phyloP scores from a whole-genome alignment of 53 echinoderm and acorn worm species.

The Astropecten irregularis region DNA sequence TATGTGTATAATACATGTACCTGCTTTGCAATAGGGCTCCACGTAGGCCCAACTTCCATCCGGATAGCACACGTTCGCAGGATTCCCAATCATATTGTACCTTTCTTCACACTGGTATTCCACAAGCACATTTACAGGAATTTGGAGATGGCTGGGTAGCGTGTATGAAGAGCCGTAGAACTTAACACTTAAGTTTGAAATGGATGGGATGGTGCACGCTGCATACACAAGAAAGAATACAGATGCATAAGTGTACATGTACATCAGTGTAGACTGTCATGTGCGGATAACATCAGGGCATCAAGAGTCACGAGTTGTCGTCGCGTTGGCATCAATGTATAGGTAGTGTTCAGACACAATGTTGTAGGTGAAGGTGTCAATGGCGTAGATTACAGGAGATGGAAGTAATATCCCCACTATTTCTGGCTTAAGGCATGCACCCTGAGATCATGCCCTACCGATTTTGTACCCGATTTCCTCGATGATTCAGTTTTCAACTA shows the following conservation, averaged over 20 bases:
- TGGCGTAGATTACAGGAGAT: too few relatives aligned
- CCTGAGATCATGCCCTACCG: too few relatives aligned
- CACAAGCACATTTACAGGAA: not conserved
- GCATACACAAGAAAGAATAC: not conserved
- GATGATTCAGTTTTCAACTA: too few relatives aligned
- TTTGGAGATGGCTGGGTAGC: not conserved
- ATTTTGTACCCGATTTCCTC: too few relatives aligned
- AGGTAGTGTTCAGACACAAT: too few relatives aligned
- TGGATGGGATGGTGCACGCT: slow-evolving; percentile 5
- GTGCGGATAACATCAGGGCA: too few relatives aligned
- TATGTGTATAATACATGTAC: not conserved
- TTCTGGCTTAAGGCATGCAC: too few relatives aligned
- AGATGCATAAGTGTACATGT: not conserved
- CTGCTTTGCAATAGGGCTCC: not conserved
- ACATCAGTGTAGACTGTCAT: too few relatives aligned
- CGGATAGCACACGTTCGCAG: not conserved
- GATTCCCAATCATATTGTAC: not conserved
- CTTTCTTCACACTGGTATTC: not conserved
- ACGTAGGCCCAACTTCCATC: not conserved
- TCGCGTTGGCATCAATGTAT: too few relatives aligned
- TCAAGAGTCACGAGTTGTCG: too few relatives aligned
- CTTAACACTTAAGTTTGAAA: not conserved
- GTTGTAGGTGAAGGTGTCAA: too few relatives aligned
- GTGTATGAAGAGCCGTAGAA: not conserved
- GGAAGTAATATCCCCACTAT: too few relatives aligned